A percentile compares a stretch with the other conserved stretches of the same genome.
These are phyloP conservation scores for Piezodorus guildinii DNA, from an alignment of 1,140 invertebrate species.

Conservation along the genomic window DNA sequence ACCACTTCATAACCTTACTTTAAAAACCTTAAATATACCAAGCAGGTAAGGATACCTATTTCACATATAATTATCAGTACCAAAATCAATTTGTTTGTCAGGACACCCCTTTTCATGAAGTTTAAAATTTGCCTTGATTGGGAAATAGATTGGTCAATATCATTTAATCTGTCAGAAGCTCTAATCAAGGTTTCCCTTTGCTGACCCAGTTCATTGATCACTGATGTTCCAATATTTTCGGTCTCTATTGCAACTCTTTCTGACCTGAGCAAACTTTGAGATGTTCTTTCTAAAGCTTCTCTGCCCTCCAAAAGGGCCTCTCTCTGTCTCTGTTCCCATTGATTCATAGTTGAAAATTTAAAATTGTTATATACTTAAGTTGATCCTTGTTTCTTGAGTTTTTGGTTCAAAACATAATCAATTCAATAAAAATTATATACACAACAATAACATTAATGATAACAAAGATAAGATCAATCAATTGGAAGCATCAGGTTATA, in stretches of 20 bases:
- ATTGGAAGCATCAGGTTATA: no score
- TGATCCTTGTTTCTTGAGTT: no score
- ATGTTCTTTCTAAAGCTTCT: slow-evolving; percentile 46
- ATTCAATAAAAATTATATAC: no score
- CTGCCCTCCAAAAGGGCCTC: slow-evolving; percentile 44
- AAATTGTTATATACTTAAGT: no score
- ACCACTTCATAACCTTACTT: neutral
- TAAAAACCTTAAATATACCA: slow-evolving; percentile 45
- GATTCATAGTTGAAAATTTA: neutral
- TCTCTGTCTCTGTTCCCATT: slow-evolving; percentile 40
- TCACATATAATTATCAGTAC: slow-evolving; percentile 54
- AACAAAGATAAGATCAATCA: no score
- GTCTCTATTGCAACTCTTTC: slow-evolving; percentile 64
- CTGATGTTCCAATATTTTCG: slow-evolving; percentile 63
- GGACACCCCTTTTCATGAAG: slow-evolving; percentile 46
- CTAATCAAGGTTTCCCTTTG: slow-evolving; percentile 51
- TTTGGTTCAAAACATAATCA: no score
- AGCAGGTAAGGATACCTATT: slow-evolving; percentile 42
- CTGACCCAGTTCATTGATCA: slow-evolving; percentile 50
- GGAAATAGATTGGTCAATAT: slow-evolving; percentile 49
- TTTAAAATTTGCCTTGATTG: slow-evolving; percentile 46
- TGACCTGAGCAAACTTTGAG: slow-evolving; percentile 52
- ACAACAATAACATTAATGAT: no score
- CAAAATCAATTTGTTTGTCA: slow-evolving; percentile 55
- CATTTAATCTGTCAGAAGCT: slow-evolving; percentile 44